Base-by-base conservation (phyloP, 2,888 invertebrate species). In the Falcaria lacertinaria region DNA sequence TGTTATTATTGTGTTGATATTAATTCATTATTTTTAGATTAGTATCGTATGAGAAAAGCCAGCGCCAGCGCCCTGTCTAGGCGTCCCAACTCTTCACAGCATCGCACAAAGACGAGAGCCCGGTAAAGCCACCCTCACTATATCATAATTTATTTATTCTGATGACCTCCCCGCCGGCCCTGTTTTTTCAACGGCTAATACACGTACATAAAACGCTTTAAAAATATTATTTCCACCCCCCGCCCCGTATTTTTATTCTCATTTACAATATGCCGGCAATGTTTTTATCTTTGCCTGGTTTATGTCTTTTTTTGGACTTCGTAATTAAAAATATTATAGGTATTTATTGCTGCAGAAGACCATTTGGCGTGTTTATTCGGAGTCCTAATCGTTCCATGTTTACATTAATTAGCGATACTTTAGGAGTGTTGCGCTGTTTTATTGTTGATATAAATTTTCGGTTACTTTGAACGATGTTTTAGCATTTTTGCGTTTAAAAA, bases 391-490 rank as follows among this genome's bases (percentile, higher is more conserved):
- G 88, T 76, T 82, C 65, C 67, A 65, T 88, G 87, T 89, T 89
- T 83, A 88, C 88, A 89, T 87, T 89, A 87, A 88, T 89, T 88
- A 86, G 83, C 74, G 70, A 89, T 88, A 82, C 81, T 88, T 87
- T 80, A 82, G 76, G 76, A 76, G 65, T 77, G 79, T 74, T 84
- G 50, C 71, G 68, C 69, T 70, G 76, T 64, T 86, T 88, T 86
- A 89, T 87, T 82, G 77, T 80, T 57, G 65, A 74, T 70, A 86
- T 89, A 84, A 87, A 87, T 87, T 80, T 63, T 54, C 56, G 56
- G 44, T 42, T 54, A 60, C 62, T 66, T 70, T 69, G 67, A 73
- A 76, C 68, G 57, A 60, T 57, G 57, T 7, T 37, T 25, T 37
- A 11, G 7, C 11, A 11, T 11, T 11, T 28, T 28, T 19, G 19